phyloP scores from a whole-genome alignment of 2,888 invertebrate genomes.

The Sphaerophoria taeniata region DNA sequence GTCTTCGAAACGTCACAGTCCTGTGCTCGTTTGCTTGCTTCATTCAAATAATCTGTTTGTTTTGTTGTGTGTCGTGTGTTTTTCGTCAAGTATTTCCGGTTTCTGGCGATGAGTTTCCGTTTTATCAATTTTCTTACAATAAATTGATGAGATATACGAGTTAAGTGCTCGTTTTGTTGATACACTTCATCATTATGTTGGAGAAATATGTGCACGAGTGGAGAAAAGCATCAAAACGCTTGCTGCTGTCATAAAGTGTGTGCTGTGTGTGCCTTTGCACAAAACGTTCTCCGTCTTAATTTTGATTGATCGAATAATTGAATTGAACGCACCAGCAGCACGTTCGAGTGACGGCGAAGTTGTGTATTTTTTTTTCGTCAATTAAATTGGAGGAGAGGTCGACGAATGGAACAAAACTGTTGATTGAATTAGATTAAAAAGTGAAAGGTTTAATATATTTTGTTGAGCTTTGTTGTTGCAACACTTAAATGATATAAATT shows the following conservation, averaged over 20 bases:
- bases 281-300: conserved; percentile 7
- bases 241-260: too few relatives aligned
- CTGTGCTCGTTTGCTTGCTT: not conserved
- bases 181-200: conserved; percentile 22
- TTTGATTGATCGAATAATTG: conserved; percentile 60
- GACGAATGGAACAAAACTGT: not conserved
- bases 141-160: conserved; percentile 24
- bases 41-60: conserved; percentile 7
- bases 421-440: conserved; percentile 17
- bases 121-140: conserved; percentile 6
- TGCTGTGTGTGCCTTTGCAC: not conserved
- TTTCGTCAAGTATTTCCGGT: conserved; percentile 19
- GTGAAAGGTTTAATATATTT: not conserved
- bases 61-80: not conserved
- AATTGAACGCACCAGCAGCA: conserved; percentile 62
- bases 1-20: not conserved
- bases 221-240: not conserved
- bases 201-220: conserved; percentile 13
- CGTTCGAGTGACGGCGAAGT: conserved; percentile 43
- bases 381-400: conserved; percentile 12
- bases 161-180: conserved; percentile 19
- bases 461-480: not conserved
- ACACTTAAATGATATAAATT: too few relatives aligned
- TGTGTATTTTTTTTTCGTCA: not conserved
- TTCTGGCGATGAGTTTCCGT: conserved; percentile 18